Conservation (phyloP, 92 coral and sea anemone species). For the Isaurus tuberculatus region DNA sequence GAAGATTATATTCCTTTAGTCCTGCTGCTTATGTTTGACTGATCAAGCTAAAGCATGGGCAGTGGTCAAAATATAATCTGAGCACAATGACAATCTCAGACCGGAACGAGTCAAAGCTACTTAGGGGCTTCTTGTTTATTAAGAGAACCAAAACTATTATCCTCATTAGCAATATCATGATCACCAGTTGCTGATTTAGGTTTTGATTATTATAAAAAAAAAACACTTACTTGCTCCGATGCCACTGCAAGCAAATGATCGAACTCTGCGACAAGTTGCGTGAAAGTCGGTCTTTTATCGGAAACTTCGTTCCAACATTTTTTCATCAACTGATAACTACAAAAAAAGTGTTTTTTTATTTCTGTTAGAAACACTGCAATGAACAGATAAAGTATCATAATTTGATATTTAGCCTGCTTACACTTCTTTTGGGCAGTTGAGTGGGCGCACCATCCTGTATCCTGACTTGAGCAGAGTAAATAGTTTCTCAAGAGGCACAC, state of each 20-base stretch:
- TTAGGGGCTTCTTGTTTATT: no score
- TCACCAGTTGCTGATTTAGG: not conserved
- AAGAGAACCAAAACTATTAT: no score
- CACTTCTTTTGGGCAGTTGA: slow-evolving; percentile 92
- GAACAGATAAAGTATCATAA: no score
- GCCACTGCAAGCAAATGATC: slow-evolving; percentile 74
- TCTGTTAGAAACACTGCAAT: no score
- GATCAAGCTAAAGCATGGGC: no score
- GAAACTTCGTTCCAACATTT: slow-evolving; percentile 92
- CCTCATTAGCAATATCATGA: not conserved
- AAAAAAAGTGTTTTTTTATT: no score
- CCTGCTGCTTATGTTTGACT: no score
- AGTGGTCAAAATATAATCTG: no score
- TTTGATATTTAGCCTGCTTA: slow-evolving; percentile 52
- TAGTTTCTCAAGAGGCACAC: slow-evolving; percentile 92
- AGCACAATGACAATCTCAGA: no score
- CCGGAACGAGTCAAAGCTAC: no score
- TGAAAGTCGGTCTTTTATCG: slow-evolving; percentile 81
- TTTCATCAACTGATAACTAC: slow-evolving; percentile 33
- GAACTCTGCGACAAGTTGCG: slow-evolving; percentile 75
- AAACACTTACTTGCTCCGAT: slow-evolving; percentile 76
- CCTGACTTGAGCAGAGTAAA: slow-evolving; percentile 89
- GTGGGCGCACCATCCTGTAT: slow-evolving; percentile 92
- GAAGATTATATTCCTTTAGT: no score
- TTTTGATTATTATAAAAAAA: not conserved